Evolutionary conservation across 2,113 vertebrate genomes (phyloP), one percentile per base, ranked within the genome.

Genomic region (Perca fluviatilis): DNA sequence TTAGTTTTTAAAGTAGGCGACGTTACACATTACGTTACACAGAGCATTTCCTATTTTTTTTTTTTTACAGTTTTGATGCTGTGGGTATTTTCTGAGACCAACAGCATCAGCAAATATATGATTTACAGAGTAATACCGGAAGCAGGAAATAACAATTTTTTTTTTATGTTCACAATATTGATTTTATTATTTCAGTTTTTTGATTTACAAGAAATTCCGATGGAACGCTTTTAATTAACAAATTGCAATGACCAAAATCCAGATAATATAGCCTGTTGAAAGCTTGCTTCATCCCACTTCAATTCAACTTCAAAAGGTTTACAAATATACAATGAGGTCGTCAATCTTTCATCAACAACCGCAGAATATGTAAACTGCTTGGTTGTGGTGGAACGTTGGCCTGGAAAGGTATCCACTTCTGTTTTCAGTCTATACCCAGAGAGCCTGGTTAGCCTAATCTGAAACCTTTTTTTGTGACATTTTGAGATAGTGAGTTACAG

Each of bases 381-480:
- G 67, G 54, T 54, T 79, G 78, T 79, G 86, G 80, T 79, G 16
- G 60, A 2, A 6, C 18, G n/a, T 33, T 63, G 0, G 10, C 27
- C 10, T 30, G 43, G 2, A 53, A 53, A 76, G 27, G 72, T 62
- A 74, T 43, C 77, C 2, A 23, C 73, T 15, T 6, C 21, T 72
- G n/a, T 67, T 75, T 13, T 21, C 5, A 1, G 10, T 15, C n/a
- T 15, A 27, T 15, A 27, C 25, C 63, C 86, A 73, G 79, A 82
- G 4, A 15, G 10, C 1, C 47, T 25, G 6, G 0, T 49, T 4
- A 21, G 23, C 65, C 30, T 53, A 46, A 13, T 71, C 6, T 64
- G 30, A 84, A 82, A 77, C 2, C 3, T 43, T 71, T 71, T 3
- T 58, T 71, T 84, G 80, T 82, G 74, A 47, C 6, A 14, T 27